phyloP scores from a whole-genome alignment of 2,888 invertebrate genomes.

The Tolmerus cingulatus region DNA sequence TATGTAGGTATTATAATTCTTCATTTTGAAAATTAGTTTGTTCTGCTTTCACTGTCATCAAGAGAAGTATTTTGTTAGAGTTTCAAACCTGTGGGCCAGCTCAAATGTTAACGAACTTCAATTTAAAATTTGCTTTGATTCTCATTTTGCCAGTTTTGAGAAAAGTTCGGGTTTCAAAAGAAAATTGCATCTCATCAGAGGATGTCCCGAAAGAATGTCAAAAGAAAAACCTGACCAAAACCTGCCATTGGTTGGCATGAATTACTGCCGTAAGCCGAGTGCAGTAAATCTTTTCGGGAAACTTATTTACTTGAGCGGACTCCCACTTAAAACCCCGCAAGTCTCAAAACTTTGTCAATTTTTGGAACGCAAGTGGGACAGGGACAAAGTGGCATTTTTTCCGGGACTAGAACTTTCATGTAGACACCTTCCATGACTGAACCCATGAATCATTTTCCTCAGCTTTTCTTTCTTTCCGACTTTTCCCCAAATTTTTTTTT shows the following conservation, averaged over 20 bases:
- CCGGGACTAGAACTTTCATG: background rate
- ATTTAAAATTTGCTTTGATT: background rate
- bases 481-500: background rate
- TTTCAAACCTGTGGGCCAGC: too few species aligned
- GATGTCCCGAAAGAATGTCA: background rate
- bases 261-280: background rate
- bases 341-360: conserved; percentile 34
- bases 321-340: conserved; percentile 17
- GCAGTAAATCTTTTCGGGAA: background rate
- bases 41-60: background rate
- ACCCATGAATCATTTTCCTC: background rate
- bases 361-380: background rate
- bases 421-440: background rate
- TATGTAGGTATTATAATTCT: too few species aligned
- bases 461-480: background rate
- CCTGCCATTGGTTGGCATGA: background rate
- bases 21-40: too few species aligned
- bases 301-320: conserved; percentile 1
- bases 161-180: background rate
- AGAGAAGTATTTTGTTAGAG: background rate
- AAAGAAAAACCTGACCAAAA: background rate
- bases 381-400: background rate
- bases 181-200: background rate
- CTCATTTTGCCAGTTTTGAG: background rate
- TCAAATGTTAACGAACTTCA: background rate